These are phyloP conservation scores for Pseudochaenichthys georgianus DNA, from an alignment of 2,797 vertebrate genomes.

Conservation along the genomic window DNA sequence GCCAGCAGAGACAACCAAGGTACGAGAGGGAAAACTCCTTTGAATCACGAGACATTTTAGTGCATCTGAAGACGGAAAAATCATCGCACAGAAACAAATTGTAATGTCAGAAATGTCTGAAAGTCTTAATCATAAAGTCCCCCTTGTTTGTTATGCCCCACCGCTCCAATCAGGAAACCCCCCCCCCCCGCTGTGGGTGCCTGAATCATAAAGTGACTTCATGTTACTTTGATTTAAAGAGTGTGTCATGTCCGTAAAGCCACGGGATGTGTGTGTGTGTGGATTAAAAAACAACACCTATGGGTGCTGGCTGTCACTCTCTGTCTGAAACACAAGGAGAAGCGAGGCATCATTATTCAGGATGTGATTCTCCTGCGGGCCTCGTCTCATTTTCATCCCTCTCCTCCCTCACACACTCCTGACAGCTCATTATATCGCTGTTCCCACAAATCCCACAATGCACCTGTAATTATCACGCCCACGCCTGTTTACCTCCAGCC, in stretches of 20 bases:
- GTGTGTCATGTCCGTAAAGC: conserved; percentile 23
- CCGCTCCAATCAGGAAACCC: not conserved
- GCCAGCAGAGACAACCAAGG: conserved; percentile 87
- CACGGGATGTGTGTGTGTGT: conserved; percentile 11
- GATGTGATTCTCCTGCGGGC: conserved; percentile 73
- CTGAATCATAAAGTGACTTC: not conserved
- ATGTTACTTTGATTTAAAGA: conserved; percentile 10
- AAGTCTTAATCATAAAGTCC: not conserved
- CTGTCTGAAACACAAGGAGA: conserved; percentile 31
- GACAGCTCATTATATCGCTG: conserved; percentile 82
- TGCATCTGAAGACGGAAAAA: not conserved
- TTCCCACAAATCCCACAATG: conserved; percentile 84
- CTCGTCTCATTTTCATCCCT: conserved; percentile 74
- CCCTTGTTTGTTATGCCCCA: conserved; percentile 10
- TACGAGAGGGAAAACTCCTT: conserved; percentile 45
- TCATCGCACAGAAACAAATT: not conserved
- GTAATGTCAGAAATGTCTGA: not conserved
- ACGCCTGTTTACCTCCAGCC: conserved; percentile 84
- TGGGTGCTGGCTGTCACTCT: conserved; percentile 51
- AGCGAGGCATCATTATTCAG: conserved; percentile 64
- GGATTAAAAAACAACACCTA: conserved; percentile 40
- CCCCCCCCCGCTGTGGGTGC: not conserved
- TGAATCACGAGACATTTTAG: no score
- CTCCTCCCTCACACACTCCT: conserved; percentile 76
- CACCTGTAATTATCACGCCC: conserved; percentile 84